Percentiles rank a stretch among this genome's conserved stretches.
Evolutionary conservation across 2,113 vertebrate species (phyloP).

Genomic region (Lycocorax pyrrhopterus): DNA sequence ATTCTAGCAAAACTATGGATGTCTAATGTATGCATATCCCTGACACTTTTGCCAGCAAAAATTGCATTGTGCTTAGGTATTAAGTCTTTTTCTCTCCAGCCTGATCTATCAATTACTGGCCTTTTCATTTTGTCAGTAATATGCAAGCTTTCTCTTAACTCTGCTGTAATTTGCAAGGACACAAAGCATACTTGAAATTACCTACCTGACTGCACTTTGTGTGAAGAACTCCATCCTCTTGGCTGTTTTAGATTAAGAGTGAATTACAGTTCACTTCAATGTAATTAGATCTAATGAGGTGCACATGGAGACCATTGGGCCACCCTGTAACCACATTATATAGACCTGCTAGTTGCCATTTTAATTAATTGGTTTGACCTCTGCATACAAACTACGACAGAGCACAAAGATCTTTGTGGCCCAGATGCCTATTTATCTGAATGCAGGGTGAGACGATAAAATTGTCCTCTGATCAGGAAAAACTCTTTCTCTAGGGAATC

Average conservation of each 20-base stretch:
- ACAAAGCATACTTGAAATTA: slow-evolving; percentile 61
- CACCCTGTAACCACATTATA: slow-evolving; percentile 49
- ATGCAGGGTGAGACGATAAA: not conserved
- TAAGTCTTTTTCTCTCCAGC: not conserved
- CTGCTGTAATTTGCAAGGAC: slow-evolving; percentile 36
- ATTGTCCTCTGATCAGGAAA: not conserved
- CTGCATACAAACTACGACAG: not conserved
- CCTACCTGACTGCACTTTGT: slow-evolving; percentile 64
- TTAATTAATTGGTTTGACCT: slow-evolving; percentile 57
- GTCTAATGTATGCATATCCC: not conserved
- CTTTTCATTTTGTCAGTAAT: slow-evolving; percentile 12
- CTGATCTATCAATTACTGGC: not conserved
- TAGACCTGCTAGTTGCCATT: slow-evolving; percentile 29
- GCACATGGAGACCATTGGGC: slow-evolving; percentile 49
- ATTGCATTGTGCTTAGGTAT: not conserved
- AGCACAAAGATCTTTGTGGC: not conserved
- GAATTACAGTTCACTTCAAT: slow-evolving; percentile 74
- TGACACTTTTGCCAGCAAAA: not conserved
- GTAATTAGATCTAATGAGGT: slow-evolving; percentile 72
- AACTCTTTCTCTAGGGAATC: not conserved
- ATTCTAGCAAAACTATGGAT: not conserved
- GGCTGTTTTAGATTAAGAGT: slow-evolving; percentile 76
- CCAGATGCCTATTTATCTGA: not conserved
- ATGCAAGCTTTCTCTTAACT: slow-evolving; percentile 32
- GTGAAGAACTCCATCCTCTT: slow-evolving; percentile 58